phyloP scores from a whole-genome alignment of 2,113 vertebrate species.

The Eptesicus fuscus region DNA sequence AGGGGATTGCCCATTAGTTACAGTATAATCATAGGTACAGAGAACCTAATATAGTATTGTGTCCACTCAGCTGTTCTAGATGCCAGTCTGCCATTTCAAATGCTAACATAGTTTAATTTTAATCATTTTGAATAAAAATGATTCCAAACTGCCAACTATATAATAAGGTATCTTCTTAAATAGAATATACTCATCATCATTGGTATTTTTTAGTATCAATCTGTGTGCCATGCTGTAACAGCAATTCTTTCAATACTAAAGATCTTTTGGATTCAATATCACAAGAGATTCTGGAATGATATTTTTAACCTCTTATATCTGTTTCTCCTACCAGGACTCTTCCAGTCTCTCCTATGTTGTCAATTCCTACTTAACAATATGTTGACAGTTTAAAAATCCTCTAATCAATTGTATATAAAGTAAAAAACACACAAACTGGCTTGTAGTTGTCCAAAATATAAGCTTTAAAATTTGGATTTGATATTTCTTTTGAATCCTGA shows the following conservation, averaged over 20 bases:
- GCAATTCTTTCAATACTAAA: background rate
- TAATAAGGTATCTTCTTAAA: background rate
- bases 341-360: background rate
- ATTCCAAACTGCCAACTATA: background rate
- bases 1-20: background rate
- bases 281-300: background rate
- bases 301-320: background rate
- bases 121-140: background rate
- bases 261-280: background rate
- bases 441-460: background rate
- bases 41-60: background rate
- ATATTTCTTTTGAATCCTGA: background rate
- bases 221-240: background rate
- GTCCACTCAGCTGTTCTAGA: background rate
- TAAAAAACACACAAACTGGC: background rate
- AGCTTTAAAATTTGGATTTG: background rate
- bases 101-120: background rate
- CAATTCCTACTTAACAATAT: background rate
- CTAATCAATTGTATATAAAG: background rate
- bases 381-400: background rate
- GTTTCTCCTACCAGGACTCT: background rate
- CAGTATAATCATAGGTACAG: background rate
- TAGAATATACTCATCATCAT: background rate
- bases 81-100: slow-evolving; percentile 4
- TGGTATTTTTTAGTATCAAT: background rate